Evolutionary conservation across 2,888 invertebrate genomes (phyloP).

Genomic region (Therioaphis trifolii): DNA sequence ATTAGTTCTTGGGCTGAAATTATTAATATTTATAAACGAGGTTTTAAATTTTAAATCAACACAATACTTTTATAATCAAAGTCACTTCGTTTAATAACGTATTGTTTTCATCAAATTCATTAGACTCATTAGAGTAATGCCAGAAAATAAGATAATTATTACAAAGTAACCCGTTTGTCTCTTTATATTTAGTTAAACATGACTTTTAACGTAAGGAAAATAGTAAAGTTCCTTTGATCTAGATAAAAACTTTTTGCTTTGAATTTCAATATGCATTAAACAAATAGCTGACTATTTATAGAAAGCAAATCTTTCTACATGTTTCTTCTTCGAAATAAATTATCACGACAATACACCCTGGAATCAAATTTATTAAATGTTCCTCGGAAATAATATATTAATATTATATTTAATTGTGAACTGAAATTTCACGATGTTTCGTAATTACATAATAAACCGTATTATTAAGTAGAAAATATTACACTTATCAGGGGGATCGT

Average conservation of each 20-base stretch:
- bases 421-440: too few species aligned
- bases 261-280: neutral
- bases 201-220: neutral
- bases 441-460: too few species aligned
- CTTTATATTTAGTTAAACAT: neutral
- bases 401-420: too few species aligned
- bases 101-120: conserved; percentile 32
- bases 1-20: too few species aligned
- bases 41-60: conserved; percentile 5
- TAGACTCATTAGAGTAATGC: conserved; percentile 5
- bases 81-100: neutral
- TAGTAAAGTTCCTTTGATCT: neutral
- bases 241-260: neutral
- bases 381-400: too few species aligned
- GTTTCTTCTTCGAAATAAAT: too few species aligned
- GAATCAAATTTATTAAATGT: too few species aligned
- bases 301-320: neutral
- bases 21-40: neutral
- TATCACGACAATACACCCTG: too few species aligned
- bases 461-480: too few species aligned
- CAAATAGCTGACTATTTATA: conserved; percentile 1
- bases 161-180: conserved; percentile 31
- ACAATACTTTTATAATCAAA: conserved; percentile 29
- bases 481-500: too few species aligned
- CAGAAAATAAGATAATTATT: conserved; percentile 25